phyloP scores from a whole-genome alignment of 2,113 vertebrate genomes.

The Pachycephala philippinensis region DNA sequence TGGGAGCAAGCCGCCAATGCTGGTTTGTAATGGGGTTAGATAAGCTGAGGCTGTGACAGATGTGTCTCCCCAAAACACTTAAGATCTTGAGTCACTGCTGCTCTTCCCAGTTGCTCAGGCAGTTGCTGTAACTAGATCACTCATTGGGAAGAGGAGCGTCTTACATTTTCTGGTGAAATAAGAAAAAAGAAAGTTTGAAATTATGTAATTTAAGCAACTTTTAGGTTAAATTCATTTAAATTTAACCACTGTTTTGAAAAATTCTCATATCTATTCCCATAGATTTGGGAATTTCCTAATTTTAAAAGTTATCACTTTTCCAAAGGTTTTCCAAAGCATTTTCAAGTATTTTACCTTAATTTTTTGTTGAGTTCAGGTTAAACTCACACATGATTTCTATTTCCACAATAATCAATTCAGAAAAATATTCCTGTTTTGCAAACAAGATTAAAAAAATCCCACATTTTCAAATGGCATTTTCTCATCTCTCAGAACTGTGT shows the following conservation, averaged over 20 bases:
- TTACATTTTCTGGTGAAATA: background rate
- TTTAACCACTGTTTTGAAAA: background rate
- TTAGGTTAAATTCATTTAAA: background rate
- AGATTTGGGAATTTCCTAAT: background rate
- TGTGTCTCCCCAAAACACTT: background rate
- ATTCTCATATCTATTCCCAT: rapidly evolving
- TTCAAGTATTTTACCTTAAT: background rate
- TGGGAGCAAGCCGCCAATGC: background rate
- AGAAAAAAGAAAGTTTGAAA: background rate
- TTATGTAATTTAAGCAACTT: background rate
- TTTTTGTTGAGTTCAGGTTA: background rate
- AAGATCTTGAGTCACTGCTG: background rate
- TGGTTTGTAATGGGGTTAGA: background rate
- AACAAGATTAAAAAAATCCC: background rate
- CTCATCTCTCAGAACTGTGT: background rate
- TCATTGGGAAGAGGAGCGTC: background rate
- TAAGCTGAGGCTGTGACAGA: background rate
- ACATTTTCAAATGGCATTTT: background rate
- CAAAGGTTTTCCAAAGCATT: background rate
- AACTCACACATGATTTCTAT: background rate
- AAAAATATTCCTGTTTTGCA: background rate
- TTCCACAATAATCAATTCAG: background rate
- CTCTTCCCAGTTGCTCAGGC: background rate
- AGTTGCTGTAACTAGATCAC: background rate
- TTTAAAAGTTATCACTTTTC: background rate